Evolutionary conservation across 2,888 invertebrate genomes (phyloP), one percentile per base, ranked within the genome.

Genomic region (Seira sanloemensis): DNA sequence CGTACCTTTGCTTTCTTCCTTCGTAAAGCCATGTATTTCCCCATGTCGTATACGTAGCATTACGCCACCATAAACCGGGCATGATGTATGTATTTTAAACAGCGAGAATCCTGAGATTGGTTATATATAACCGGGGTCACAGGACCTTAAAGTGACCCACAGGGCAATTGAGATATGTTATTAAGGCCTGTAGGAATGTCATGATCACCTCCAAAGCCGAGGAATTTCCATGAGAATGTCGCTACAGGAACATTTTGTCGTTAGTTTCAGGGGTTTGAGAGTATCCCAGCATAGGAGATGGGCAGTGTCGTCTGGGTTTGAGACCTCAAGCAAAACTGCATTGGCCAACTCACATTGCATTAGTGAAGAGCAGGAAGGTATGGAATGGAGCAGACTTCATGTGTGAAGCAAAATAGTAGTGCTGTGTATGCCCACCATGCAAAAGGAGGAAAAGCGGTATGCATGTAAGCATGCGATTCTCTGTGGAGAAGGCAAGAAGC

Each of bases 251-350:
- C 12, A 23, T 74, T 84, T 80, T 79, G 76, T 74, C 72, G 77
- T 58, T 71, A 80, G 27, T 73, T 86, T 84, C 88, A 89, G 89
- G 89, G 89, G 88, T 88, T 89, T 88, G 89, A 89, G 89, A 89
- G 89, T 87, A 88, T 67, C 68, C 83, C 62, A 65, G 73, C 50
- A 21, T 72, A 66, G 27, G 58, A 54, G 65, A 84, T 81, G 69
- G 76, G 78, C 23, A 73, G 50, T 58, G 83, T 79, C 69, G 88
- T 86, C 87, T 88, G 89, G 88, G 89, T 88, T 89, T 88, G 89
- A 88, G 89, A 86, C 9, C 21, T 27, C 18, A 69, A 69, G 69
- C 69, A 27, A 58, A 58, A 18, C 26, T 67, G 67, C 69, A 9
- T n/a, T 69, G 27, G 62, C 62, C 19, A 58, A 18, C 21, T 76